Evolutionary conservation across 1,140 invertebrate species (phyloP), one percentile per base, ranked within the genome.

Genomic region (Temnothorax longispinosus): DNA sequence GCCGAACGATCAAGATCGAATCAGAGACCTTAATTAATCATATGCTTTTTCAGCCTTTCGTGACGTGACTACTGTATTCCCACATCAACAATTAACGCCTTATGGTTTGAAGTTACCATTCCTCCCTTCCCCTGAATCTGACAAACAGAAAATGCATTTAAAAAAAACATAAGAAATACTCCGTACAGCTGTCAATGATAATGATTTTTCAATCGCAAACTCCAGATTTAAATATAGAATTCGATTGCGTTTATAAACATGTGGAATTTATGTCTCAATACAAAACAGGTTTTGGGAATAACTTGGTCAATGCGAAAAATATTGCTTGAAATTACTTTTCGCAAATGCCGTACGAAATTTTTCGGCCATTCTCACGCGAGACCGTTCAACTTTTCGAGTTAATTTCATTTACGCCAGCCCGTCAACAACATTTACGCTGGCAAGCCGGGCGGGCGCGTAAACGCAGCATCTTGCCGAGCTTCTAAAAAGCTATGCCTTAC

Each of bases 401-500:
- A 84, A 84, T 75, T 75, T 84, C 80, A 84, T 75, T 74, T 75
- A 84, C 54, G 69, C 62, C 27, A 13, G 32, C 58, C 52, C 41
- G 52, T 44, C 64, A 67, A 78, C 64, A 67, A 69, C 72, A 47
- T 47, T 64, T 84, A 54, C 67, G 47, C 60, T 50, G 18, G 15
- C 69, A 47, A 7, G 69, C 15, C 67, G 27, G 41, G 44, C 82
- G 74, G 32, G 58, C 52, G 82, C 82, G 58, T 65, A 65, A 69
- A 65, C 72, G 85, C 41, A 54, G 54, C 50, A 41, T 81, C 47
- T 65, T 89, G 85, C 88, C 88, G 67, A 91, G 85, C 71, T 85
- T 90, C 85, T 89, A 89, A 64, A 85, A 89, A 91, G 87, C 81
- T 75, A 76, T 80, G 54, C 69, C 54, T 77, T 62, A 47, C 38